Percentiles rank a stretch among this genome's conserved stretches.
These are phyloP conservation scores for Conistra vaccinii DNA, from an alignment of 2,888 invertebrate genomes.

Conservation along the genomic window DNA sequence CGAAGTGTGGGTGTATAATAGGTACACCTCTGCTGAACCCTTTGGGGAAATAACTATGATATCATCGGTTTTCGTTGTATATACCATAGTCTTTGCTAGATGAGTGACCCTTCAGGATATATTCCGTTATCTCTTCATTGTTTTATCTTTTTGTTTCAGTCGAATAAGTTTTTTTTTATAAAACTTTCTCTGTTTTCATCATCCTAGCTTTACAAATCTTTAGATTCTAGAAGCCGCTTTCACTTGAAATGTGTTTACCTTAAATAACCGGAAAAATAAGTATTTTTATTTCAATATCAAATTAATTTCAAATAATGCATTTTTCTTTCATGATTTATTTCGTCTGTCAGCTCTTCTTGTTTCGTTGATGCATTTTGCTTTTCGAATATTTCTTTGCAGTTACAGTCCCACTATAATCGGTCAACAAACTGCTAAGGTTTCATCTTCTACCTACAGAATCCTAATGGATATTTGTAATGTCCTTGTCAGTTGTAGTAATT, in stretches of 20 bases:
- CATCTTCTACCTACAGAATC: conserved; percentile 25
- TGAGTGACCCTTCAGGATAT: conserved; percentile 6
- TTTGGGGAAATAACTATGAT: not conserved
- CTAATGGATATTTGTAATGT: conserved; percentile 58
- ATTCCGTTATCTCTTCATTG: not conserved
- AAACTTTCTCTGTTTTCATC: not conserved
- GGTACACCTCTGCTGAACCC: too few species aligned
- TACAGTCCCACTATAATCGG: not conserved
- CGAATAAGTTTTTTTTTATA: conserved; percentile 5
- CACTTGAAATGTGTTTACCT: not conserved
- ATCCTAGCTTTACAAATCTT: not conserved
- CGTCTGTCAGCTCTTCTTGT: not conserved
- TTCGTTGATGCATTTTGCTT: not conserved
- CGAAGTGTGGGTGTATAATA: too few species aligned
- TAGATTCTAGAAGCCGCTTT: conserved; percentile 2
- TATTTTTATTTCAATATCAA: not conserved
- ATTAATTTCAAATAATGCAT: not conserved
- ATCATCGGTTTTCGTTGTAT: conserved; percentile 14
- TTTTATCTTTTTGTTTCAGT: conserved; percentile 15
- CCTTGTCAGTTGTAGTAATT: conserved; percentile 67
- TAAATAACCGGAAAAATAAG: not conserved
- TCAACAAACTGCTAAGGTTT: conserved; percentile 10
- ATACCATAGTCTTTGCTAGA: not conserved
- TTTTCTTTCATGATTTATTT: not conserved
- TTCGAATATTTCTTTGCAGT: not conserved